Percentiles rank a stretch among this genome's conserved stretches.
phyloP scores from a whole-genome alignment of 2,888 invertebrate species.

The Druceiella hillmani region DNA sequence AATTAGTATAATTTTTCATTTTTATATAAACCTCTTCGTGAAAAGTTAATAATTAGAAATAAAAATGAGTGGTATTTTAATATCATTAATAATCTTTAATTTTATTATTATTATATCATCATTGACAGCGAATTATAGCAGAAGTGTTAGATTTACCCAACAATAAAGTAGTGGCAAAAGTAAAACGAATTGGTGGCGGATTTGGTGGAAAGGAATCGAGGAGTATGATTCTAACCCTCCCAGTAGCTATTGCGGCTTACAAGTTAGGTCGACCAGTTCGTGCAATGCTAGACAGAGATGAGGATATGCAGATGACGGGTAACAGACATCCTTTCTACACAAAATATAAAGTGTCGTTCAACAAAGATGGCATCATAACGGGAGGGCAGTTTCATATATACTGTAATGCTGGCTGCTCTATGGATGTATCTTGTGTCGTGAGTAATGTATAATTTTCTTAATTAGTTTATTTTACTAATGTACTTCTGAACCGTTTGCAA shows the following conservation, averaged over 20 bases:
- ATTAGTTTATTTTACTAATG: too few relatives aligned
- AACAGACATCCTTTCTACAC: conserved; percentile 72
- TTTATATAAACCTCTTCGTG: too few relatives aligned
- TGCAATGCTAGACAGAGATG: conserved; percentile 75
- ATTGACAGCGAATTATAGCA: conserved; percentile 50
- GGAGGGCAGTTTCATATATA: conserved; percentile 61
- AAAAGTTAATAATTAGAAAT: too few relatives aligned
- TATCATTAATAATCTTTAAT: too few relatives aligned
- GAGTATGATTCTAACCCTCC: conserved; percentile 50
- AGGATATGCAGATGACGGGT: conserved; percentile 78
- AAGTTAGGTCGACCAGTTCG: conserved; percentile 66
- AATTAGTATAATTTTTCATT: too few relatives aligned
- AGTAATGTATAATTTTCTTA: too few relatives aligned
- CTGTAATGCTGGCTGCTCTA: conserved; percentile 65
- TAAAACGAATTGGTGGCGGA: conserved; percentile 79
- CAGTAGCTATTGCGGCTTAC: conserved; percentile 65
- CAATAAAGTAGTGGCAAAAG: conserved; percentile 58
- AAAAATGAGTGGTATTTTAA: too few relatives aligned
- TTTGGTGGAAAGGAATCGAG: conserved; percentile 84
- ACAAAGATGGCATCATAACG: conserved; percentile 57
- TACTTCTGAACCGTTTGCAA: too few relatives aligned
- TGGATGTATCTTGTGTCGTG: conserved; percentile 64
- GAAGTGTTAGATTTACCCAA: conserved; percentile 56
- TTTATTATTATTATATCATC: too few relatives aligned
- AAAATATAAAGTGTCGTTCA: conserved; percentile 69